Base-by-base conservation (phyloP, 2,888 invertebrate genomes). In the Hipparchia sbordonii region DNA sequence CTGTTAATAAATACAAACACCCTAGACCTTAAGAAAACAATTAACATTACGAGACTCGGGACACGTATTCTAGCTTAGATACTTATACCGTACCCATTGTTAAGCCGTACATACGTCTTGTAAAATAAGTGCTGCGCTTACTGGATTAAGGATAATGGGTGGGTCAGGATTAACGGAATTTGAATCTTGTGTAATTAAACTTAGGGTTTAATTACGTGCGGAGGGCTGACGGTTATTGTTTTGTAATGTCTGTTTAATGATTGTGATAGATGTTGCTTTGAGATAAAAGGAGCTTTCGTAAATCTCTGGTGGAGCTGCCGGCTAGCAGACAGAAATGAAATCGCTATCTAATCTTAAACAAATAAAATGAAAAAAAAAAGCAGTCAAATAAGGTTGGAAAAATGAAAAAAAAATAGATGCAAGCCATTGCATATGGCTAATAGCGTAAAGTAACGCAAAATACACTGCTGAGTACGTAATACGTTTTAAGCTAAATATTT, bases 131-230 rank as follows among this genome's bases (percentile, higher is more conserved):
- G 76, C 77, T 68, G 68, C 65, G 74, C 77, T 78, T 77, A 79
- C 74, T 57, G 74, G 79, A 79, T 79, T 78, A 79, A 61, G 67
- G 74, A 75, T 76, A 79, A 77, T 75, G 73, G 76, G 71, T 57
- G 61, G 63, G 54, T 8, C 52, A n/a, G 57, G 39, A 59, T 56
- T 51, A 61, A 39, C 59, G 6, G 51, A 69, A 67, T 70, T 57
- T 72, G 61, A 46, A 52, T 62, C 33, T 61, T 66, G 70, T 70
- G n/a, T 33, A 5, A 46, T 52, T 54, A 45, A 45, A 12, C 39
- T 57, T 54, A 70, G 52, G 13, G 67, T 45, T 52, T 63, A 62
- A 45, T 57, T 57, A 54, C 23, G 13, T 46, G 10, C 52, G 51
- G 12, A 69, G 13, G 52, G 52, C 51, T 33, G 65, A 65, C 12